Conservation (phyloP, 2,888 invertebrate species). For the Meiosimyza decipiens region DNA sequence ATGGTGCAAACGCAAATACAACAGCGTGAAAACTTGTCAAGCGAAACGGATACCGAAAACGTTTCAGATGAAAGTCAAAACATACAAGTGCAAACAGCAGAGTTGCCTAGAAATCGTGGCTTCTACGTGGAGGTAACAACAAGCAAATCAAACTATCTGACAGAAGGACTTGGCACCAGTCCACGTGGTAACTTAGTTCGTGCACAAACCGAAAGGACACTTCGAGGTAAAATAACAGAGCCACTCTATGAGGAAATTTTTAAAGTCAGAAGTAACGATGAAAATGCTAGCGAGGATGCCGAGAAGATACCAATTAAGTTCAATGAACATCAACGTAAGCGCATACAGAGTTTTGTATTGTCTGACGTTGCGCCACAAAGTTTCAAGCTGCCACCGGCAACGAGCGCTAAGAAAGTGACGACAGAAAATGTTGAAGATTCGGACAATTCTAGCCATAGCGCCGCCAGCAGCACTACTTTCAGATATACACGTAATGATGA, state of each 20-base stretch:
- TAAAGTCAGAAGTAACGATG: slow-evolving; percentile 38
- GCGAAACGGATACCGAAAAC: slow-evolving; percentile 49
- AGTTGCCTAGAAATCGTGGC: slow-evolving; percentile 39
- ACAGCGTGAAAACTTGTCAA: slow-evolving; percentile 41
- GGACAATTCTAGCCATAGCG: slow-evolving; percentile 38
- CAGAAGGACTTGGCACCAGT: slow-evolving; percentile 50
- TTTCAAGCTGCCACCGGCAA: slow-evolving; percentile 64
- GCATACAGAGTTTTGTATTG: slow-evolving; percentile 59
- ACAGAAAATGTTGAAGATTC: slow-evolving; percentile 10
- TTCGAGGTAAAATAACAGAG: neutral
- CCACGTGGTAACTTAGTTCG: slow-evolving; percentile 50
- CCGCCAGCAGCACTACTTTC: slow-evolving; percentile 41
- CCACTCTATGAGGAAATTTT: slow-evolving; percentile 7
- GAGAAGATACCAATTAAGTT: neutral
- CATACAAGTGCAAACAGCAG: slow-evolving; percentile 53
- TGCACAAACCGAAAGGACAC: slow-evolving; percentile 47
- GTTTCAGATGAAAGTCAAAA: slow-evolving; percentile 58
- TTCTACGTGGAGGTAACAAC: slow-evolving; percentile 21
- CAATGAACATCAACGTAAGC: slow-evolving; percentile 49
- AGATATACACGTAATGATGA: slow-evolving; percentile 42
- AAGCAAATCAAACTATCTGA: slow-evolving; percentile 46
- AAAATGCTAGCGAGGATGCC: slow-evolving; percentile 14
- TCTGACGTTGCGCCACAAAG: slow-evolving; percentile 67
- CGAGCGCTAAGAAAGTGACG: slow-evolving; percentile 23
- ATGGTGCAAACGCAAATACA: slow-evolving; percentile 11